These are phyloP conservation scores for Diploscapter pachys DNA, from an alignment of 1,140 invertebrate genomes.

Conservation along the genomic window DNA sequence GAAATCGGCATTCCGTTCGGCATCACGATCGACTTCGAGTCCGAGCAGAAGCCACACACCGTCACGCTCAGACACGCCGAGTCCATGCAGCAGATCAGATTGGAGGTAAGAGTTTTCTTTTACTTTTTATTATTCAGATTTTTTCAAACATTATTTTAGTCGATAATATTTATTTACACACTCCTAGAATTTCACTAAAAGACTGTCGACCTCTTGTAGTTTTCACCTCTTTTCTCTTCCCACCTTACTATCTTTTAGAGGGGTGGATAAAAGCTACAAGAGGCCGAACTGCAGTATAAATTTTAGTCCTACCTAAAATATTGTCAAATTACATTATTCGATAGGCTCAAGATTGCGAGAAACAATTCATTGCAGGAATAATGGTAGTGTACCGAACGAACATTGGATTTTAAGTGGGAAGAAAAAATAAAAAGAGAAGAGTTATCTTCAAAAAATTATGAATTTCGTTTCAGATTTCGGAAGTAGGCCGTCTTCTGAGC, in stretches of 20 bases:
- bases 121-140: constrained; percentile 20
- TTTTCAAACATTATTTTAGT: not conserved
- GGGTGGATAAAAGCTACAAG: no score
- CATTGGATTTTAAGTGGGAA: no score
- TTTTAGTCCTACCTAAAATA: no score
- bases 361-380: not conserved
- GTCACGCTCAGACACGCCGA: constrained; percentile 91
- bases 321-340: no score
- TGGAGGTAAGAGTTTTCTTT: constrained; percentile 66
- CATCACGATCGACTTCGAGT: constrained; percentile 97
- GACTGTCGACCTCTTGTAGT: not conserved
- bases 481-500: constrained; percentile 74
- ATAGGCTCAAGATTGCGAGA: not conserved
- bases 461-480: constrained; percentile 60
- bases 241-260: no score
- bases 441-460: no score
- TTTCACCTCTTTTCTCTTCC: not conserved
- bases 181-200: not conserved
- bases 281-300: no score
- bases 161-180: not conserved
- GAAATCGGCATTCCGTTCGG: constrained; percentile 98
- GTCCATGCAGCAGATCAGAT: constrained; percentile 86
- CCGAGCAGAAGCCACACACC: constrained; percentile 77
- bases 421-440: no score
- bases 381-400: not conserved